These are phyloP conservation scores for Falco columbarius DNA, from an alignment of 2,797 vertebrate genomes.

Conservation along the genomic window DNA sequence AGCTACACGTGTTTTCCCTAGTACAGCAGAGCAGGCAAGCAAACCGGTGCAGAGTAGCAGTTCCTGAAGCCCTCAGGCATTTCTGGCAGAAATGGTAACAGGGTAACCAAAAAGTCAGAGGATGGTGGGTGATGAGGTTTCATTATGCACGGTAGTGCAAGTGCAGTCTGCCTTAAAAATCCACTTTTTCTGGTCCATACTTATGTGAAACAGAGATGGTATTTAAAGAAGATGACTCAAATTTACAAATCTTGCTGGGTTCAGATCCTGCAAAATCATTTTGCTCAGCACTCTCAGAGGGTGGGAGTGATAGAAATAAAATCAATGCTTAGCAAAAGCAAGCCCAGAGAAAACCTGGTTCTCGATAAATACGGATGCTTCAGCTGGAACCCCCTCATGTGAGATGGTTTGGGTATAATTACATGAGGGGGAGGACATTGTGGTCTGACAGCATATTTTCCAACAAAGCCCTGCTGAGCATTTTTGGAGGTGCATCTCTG, in stretches of 20 bases:
- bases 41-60: rapidly evolving
- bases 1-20: background rate
- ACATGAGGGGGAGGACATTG: background rate
- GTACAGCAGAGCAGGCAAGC: background rate
- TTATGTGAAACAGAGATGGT: background rate
- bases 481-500: background rate
- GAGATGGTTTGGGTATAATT: background rate
- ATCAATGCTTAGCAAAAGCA: background rate
- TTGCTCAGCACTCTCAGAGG: background rate
- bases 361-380: background rate
- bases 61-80: background rate
- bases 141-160: background rate
- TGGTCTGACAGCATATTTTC: background rate
- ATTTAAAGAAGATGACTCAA: background rate
- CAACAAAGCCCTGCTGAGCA: background rate
- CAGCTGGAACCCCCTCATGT: background rate
- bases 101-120: background rate
- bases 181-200: background rate
- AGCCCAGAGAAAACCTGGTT: background rate
- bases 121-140: background rate
- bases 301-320: background rate
- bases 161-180: background rate
- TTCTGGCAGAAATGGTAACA: background rate
- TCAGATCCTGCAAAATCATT: background rate
- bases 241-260: background rate